Base-by-base conservation (phyloP, 2,888 invertebrate species). In the Calliopum simillimum region DNA sequence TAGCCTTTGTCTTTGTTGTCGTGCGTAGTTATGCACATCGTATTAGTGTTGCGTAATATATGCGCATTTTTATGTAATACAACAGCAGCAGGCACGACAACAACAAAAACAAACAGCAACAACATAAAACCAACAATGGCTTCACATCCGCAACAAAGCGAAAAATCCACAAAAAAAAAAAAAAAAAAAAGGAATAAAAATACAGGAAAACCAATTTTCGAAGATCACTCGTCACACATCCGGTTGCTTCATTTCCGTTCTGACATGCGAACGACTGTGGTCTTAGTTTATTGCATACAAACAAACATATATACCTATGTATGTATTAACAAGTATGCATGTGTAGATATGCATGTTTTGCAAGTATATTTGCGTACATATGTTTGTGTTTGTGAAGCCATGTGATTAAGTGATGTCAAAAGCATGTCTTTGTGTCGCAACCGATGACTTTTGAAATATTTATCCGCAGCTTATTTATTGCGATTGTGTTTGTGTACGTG, bases 151-250 rank as follows among this genome's bases (percentile, higher is more conserved):
- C 19, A 53, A 53, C 21, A 23, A 14, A 19, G 23, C 14, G 23
- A 53, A 53, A 53, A 23, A 19, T 3, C 19, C 12, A 61, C n/a
- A 59, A 43, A 43, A 13, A 46, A 2, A 61, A 44, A n/a, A 47
- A 19, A 19, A 58, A 14, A 59, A 59, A 16, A 11, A 59, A 59
- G 23, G 12, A 19, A 53, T 51, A n/a, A 14, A 55, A 23, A 44
- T 23, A 21, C 43, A 46, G 61, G 33, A 63, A 63, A 63, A 63
- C n/a, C 63, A 47, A 63, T 47, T 62, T 63, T 47, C 41, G 63
- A 47, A 63, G 63, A 63, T 63, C 63, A 63, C 23, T 49, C 49
- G n/a, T 33, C 33, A 33, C 33, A 49, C 49, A 49, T 49, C 49
- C 63, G 63, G 49, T 63, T 47, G 33, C 49, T 25, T 63, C 63